Percentiles rank a stretch among this genome's conserved stretches.
phyloP scores from a whole-genome alignment of 2,888 invertebrate genomes.

The Congeria kusceri region DNA sequence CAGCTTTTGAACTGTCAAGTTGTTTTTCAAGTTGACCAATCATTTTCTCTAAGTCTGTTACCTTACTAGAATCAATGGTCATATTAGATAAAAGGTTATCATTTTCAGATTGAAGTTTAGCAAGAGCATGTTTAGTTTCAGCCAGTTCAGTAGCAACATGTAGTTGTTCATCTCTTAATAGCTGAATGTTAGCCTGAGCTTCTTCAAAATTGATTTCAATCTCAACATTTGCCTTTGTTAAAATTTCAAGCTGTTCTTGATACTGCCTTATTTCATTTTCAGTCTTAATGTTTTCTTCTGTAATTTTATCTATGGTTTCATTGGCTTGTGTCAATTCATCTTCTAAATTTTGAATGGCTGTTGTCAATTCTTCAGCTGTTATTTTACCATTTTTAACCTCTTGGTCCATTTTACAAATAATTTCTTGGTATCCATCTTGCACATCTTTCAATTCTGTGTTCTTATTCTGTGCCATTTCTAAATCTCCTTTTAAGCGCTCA shows the following conservation, averaged over 20 bases:
- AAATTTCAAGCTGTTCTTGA: not conserved
- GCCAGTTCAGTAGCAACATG: slow-evolving; percentile 1
- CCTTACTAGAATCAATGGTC: not conserved
- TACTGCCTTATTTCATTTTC: slow-evolving; percentile 5
- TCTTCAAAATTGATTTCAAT: slow-evolving; percentile 10
- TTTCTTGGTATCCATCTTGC: slow-evolving; percentile 20
- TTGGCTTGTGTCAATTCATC: not conserved
- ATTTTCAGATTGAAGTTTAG: not conserved
- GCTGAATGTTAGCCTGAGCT: not conserved
- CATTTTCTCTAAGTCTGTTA: not conserved
- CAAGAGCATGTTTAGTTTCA: not conserved
- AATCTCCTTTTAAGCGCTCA: slow-evolving; percentile 8
- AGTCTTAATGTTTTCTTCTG: not conserved
- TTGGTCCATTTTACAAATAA: slow-evolving; percentile 11
- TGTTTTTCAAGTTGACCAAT: slow-evolving; percentile 3
- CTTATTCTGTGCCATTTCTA: slow-evolving; percentile 38
- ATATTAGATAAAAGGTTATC: no score
- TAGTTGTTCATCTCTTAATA: not conserved
- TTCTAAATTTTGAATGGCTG: slow-evolving; percentile 2
- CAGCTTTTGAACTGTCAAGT: not conserved
- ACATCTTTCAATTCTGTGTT: slow-evolving; percentile 26
- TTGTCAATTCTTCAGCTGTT: not conserved
- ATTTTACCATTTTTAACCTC: slow-evolving; percentile 7
- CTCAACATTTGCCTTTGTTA: not conserved
- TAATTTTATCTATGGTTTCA: slow-evolving; percentile 5